A percentile compares a stretch with the other conserved stretches of the same genome.
Evolutionary conservation across 2,797 vertebrate genomes (phyloP).

Genomic region (Argya squamiceps): DNA sequence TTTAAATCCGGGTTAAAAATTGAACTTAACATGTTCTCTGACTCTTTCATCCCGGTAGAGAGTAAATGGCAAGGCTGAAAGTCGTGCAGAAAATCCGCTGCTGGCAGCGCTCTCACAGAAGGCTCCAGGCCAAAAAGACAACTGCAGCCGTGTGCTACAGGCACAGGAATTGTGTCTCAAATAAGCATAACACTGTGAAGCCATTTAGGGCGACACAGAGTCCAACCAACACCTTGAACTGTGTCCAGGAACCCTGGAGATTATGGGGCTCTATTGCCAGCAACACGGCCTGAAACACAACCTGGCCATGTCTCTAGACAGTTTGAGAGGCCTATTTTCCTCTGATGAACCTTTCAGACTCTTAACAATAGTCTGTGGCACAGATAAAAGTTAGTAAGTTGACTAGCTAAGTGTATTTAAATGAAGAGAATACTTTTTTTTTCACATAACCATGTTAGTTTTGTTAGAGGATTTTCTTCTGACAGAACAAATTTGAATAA

Average conservation of each 20-base stretch:
- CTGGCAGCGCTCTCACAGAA: slow-evolving; percentile 15
- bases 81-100: slow-evolving; percentile 28
- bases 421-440: slow-evolving; percentile 26
- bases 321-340: slow-evolving; percentile 44
- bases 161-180: slow-evolving; percentile 57
- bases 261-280: slow-evolving; percentile 44
- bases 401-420: slow-evolving; percentile 49
- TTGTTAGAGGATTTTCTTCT: slow-evolving; percentile 64
- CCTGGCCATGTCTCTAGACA: slow-evolving; percentile 31
- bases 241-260: slow-evolving; percentile 50
- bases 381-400: slow-evolving; percentile 35
- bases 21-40: background rate
- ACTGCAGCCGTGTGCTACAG: slow-evolving; percentile 24
- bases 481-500: slow-evolving; percentile 53
- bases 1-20: background rate
- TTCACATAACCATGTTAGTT: slow-evolving; percentile 7
- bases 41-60: background rate
- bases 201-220: slow-evolving; percentile 33
- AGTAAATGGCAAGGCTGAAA: slow-evolving; percentile 39
- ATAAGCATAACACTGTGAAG: slow-evolving; percentile 51
- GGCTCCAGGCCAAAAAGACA: slow-evolving; percentile 57
- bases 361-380: slow-evolving; percentile 30
- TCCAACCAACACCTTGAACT: slow-evolving; percentile 62
- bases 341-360: slow-evolving; percentile 3
- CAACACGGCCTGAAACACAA: slow-evolving; percentile 47